Conservation (phyloP, 2,113 vertebrate species). For the Ceratotherium simum region DNA sequence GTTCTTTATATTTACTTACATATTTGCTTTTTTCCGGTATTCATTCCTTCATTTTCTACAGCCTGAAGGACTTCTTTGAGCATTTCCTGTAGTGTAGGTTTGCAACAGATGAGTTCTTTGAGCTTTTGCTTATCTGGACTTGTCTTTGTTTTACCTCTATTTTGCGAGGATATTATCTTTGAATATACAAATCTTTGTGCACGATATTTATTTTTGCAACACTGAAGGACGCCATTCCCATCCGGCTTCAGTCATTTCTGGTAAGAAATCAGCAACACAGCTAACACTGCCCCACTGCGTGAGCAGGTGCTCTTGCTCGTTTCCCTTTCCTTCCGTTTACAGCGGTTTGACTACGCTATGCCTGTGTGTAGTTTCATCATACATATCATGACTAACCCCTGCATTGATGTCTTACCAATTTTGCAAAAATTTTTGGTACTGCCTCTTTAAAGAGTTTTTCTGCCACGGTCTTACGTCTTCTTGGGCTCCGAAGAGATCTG, state of each 20-base stretch:
- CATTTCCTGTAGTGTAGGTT: background rate
- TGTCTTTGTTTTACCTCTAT: background rate
- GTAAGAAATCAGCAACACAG: background rate
- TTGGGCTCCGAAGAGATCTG: background rate
- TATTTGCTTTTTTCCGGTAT: background rate
- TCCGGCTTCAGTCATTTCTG: background rate
- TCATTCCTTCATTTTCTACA: background rate
- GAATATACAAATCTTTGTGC: background rate
- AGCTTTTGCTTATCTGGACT: background rate
- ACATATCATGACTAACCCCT: background rate
- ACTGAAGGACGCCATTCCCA: background rate
- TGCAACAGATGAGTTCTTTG: background rate
- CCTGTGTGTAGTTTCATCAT: background rate
- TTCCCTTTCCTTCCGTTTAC: background rate
- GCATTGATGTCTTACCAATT: background rate
- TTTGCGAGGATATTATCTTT: background rate
- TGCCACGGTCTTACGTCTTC: background rate
- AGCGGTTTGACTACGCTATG: background rate
- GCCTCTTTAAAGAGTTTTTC: background rate
- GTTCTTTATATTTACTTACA: background rate
- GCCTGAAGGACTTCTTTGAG: background rate
- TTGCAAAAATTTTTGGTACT: background rate
- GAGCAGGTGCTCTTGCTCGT: background rate
- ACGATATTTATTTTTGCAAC: background rate
- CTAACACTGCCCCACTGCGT: background rate